phyloP scores from a whole-genome alignment of 64 coral and sea anemone species.

The Actinia equina region DNA sequence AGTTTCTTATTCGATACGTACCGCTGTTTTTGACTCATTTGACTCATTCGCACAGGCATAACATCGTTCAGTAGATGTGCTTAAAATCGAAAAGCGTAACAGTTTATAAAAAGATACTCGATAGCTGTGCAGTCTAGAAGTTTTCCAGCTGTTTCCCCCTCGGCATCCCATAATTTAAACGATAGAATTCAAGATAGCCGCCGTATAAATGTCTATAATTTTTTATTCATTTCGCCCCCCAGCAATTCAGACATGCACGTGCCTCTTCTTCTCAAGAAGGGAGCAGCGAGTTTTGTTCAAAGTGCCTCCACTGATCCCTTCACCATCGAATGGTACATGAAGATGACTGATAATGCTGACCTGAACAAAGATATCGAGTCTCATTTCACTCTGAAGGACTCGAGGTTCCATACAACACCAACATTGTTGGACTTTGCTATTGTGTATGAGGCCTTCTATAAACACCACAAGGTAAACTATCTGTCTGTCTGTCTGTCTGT shows the following conservation, averaged over 20 bases:
- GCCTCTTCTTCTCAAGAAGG: slow-evolving; percentile 72
- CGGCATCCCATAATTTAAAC: too few relatives aligned
- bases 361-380: slow-evolving; percentile 88
- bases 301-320: slow-evolving; percentile 91
- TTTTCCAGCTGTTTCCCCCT: too few relatives aligned
- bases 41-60: too few relatives aligned
- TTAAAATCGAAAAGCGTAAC: too few relatives aligned
- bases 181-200: too few relatives aligned
- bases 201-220: too few relatives aligned
- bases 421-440: slow-evolving; percentile 82
- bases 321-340: slow-evolving; percentile 99
- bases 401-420: slow-evolving; percentile 66
- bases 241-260: slow-evolving; percentile 61
- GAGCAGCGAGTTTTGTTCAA: slow-evolving; percentile 82
- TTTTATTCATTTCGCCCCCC: neutral
- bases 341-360: slow-evolving; percentile 94
- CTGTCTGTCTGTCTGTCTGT: neutral
- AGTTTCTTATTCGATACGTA: too few relatives aligned
- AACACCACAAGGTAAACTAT: slow-evolving; percentile 68
- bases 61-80: too few relatives aligned
- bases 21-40: too few relatives aligned
- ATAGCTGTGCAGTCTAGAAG: too few relatives aligned
- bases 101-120: too few relatives aligned
- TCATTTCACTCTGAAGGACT: slow-evolving; percentile 80
- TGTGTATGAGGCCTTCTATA: slow-evolving; percentile 83